phyloP scores from a whole-genome alignment of 1,140 invertebrate species.

The Dryas iulia region DNA sequence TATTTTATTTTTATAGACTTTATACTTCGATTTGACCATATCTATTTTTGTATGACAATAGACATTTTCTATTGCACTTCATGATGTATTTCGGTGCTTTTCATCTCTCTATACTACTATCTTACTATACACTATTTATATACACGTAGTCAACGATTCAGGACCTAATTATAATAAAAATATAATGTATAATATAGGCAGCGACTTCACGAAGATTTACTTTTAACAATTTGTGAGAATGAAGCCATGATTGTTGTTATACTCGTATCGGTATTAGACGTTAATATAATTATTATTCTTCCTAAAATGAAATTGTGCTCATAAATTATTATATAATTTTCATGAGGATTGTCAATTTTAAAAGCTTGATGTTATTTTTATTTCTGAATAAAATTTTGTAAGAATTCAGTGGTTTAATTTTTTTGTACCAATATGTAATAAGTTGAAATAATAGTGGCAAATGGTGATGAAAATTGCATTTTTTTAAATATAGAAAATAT shows the following conservation, averaged over 20 bases:
- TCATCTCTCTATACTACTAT: slow-evolving; percentile 21
- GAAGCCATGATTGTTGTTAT: slow-evolving; percentile 47
- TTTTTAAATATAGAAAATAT: too few relatives aligned
- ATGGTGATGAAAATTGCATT: too few relatives aligned
- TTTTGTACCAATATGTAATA: too few relatives aligned
- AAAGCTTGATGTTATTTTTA: slow-evolving; percentile 77
- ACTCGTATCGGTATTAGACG: slow-evolving; percentile 46
- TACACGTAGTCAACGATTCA: slow-evolving; percentile 26
- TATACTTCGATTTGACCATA: slow-evolving; percentile 29
- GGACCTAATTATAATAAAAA: slow-evolving; percentile 19
- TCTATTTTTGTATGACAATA: slow-evolving; percentile 36
- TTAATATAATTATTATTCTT: slow-evolving; percentile 58
- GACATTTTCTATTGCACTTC: slow-evolving; percentile 31
- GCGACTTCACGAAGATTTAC: slow-evolving; percentile 23
- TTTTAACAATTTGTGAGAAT: slow-evolving; percentile 33
- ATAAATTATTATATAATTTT: slow-evolving; percentile 72
- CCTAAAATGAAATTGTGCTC: slow-evolving; percentile 70
- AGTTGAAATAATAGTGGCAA: too few relatives aligned
- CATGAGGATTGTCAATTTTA: slow-evolving; percentile 72
- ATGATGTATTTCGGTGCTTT: slow-evolving; percentile 32
- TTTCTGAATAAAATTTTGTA: slow-evolving; percentile 76
- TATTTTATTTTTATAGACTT: slow-evolving; percentile 67
- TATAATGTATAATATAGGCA: slow-evolving; percentile 1
- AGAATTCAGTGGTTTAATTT: slow-evolving; percentile 34
- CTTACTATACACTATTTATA: slow-evolving; percentile 27